Base-by-base conservation (phyloP, 53 echinoderm and acorn worm species). In the Patiria pectinifera region DNA sequence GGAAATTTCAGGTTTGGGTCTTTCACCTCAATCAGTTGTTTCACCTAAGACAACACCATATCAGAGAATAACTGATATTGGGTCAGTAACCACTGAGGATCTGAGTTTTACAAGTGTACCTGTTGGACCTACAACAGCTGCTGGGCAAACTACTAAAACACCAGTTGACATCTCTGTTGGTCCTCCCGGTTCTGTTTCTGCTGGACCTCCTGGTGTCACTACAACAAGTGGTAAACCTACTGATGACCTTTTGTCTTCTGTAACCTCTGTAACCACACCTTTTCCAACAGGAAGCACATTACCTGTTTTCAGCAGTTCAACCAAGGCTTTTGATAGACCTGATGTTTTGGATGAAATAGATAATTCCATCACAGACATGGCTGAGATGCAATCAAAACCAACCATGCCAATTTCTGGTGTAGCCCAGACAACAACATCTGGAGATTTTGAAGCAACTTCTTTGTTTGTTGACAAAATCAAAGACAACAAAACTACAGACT, bases 51-150 rank as follows among this genome's bases (percentile, higher is more conserved):
- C 83, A 26, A 26, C 60, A 62, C 13, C 62, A 61, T 85, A 18
- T 10, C 69, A 43, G 46, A 71, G 11, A 85, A 6, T 46, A 18
- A 69, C 53, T 48, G 76, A 25, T 23, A 14, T 53, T 4, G 58
- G 48, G 22, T 53, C 53, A 45, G 47, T 75, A 23, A 75, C 22
- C 2, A 83, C 62, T 24, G 83, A 83, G 48, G 60, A 58, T 12
- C 12, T 83, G 9, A 83, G 48, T 15, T 86, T 74, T 61, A 78
- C 76, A 76, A 87, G 60, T 26, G 43, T 77, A 23, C 21, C 87
- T 6, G 59, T 8, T 87, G 61, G 78, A 35, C 87, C 83, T 24
- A 83, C 83, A 83, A 21, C 21, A 45, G 83, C 9, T 11, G 19
- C 4, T 23, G 60, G 60, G 3, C 13, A 59, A 60, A 59, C 60